phyloP scores from a whole-genome alignment of 2,888 invertebrate species.

The Melikaiella ostensackeni region DNA sequence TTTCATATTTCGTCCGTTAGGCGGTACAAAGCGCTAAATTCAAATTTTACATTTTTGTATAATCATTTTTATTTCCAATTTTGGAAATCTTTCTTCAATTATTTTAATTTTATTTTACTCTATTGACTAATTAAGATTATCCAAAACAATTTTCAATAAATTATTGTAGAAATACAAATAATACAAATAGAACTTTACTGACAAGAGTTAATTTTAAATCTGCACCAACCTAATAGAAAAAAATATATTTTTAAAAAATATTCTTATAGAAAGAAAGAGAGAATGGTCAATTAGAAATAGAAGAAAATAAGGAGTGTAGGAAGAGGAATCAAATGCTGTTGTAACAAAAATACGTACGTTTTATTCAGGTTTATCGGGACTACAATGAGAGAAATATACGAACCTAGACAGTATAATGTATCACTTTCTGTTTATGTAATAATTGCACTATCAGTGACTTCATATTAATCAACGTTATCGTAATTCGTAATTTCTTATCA shows the following conservation, averaged over 20 bases:
- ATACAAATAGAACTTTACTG: too few relatives aligned
- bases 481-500: background rate
- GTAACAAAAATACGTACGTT: slow-evolving; percentile 31
- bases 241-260: background rate
- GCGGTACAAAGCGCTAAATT: background rate
- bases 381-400: background rate
- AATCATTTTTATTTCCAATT: too few relatives aligned
- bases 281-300: background rate
- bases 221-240: too few relatives aligned
- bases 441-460: background rate
- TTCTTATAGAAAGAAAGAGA: background rate
- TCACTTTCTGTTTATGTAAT: background rate
- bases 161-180: too few relatives aligned
- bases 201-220: too few relatives aligned
- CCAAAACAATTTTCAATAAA: too few relatives aligned
- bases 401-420: background rate
- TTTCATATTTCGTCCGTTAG: background rate
- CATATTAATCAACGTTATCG: background rate
- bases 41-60: too few relatives aligned
- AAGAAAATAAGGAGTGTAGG: background rate
- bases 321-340: background rate
- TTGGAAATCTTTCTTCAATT: background rate
- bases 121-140: too few relatives aligned
- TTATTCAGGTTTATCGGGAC: background rate
- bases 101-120: background rate